Base-by-base conservation (phyloP, 2,113 vertebrate species). In the Probosciger aterrimus region DNA sequence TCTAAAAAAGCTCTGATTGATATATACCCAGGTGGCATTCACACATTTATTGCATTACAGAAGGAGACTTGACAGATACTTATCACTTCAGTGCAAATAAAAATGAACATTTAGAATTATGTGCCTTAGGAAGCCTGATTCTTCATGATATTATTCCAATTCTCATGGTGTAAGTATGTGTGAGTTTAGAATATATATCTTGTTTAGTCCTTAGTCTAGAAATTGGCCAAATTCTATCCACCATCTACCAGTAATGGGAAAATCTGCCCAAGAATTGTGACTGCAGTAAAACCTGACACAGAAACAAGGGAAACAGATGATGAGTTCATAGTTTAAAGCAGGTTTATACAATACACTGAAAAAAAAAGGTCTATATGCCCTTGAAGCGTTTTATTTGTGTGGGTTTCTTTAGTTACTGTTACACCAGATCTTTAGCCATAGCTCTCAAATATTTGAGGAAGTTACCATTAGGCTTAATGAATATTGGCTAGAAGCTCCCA, bases 51-150 rank as follows among this genome's bases (percentile, higher is more conserved):
- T 90, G 64, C 7, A 7, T 78, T 85, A 37, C 10, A 65, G 87
- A 65, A 86, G 55, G 69, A 88, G 12, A 77, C 9, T 44, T 84
- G 71, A 80, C 70, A 92, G 62, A 79, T 94, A 85, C 67, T 71
- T 88, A 81, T 62, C 90, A 81, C 80, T 92, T 94, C 43, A 85
- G n/a, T 57, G 68, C 35, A 81, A 90, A 93, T 73, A 73, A 95
- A 95, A 92, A 63, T 23, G 35, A 92, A 57, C 8, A 37, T 79
- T 86, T 77, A 22, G 20, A 77, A 75, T 89, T 84, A 74, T 39
- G 25, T 59, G 53, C 35, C 46, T 18, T 84, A 77, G 14, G 30
- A 76, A 28, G n/a, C 28, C 37, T 69, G 46, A 87, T 50, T 86
- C 41, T 93, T 90, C 41, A 28, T 57, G 10, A 25, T 41, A 44